These are phyloP conservation scores for Drosophila paranaensis DNA, from an alignment of 2,888 invertebrate genomes.

Conservation along the genomic window DNA sequence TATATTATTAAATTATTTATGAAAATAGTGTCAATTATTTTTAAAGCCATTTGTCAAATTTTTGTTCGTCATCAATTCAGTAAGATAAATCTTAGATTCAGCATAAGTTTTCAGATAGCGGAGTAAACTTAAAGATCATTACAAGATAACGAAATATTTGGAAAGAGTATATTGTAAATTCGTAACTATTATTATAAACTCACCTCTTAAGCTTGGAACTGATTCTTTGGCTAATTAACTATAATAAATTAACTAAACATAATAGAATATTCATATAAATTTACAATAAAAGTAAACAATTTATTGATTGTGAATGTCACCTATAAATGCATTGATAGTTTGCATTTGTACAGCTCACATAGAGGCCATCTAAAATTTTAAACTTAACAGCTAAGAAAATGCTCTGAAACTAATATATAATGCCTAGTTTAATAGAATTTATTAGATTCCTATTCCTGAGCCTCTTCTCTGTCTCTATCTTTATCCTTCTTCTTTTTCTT, in stretches of 20 bases:
- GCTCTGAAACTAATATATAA: slow-evolving; percentile 52
- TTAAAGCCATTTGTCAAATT: slow-evolving; percentile 10
- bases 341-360: slow-evolving; percentile 57
- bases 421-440: slow-evolving; percentile 43
- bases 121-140: slow-evolving; percentile 71
- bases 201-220: slow-evolving; percentile 26
- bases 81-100: slow-evolving; percentile 82
- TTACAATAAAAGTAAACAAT: slow-evolving; percentile 69
- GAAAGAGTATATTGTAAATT: background rate
- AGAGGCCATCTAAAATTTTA: slow-evolving; percentile 22
- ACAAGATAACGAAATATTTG: slow-evolving; percentile 34
- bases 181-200: slow-evolving; percentile 22
- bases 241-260: slow-evolving; percentile 11
- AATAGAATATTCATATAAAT: slow-evolving; percentile 7
- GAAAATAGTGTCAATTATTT: background rate
- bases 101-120: slow-evolving; percentile 77
- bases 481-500: slow-evolving; percentile 91
- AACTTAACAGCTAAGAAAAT: slow-evolving; percentile 63
- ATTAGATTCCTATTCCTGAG: slow-evolving; percentile 78
- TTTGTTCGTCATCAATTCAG: slow-evolving; percentile 54
- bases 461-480: slow-evolving; percentile 86
- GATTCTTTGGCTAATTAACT: background rate
- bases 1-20: background rate
- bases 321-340: slow-evolving; percentile 66
- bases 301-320: slow-evolving; percentile 78